Evolutionary conservation across 2,113 vertebrate genomes (phyloP).

Genomic region (Hippocampus comes): DNA sequence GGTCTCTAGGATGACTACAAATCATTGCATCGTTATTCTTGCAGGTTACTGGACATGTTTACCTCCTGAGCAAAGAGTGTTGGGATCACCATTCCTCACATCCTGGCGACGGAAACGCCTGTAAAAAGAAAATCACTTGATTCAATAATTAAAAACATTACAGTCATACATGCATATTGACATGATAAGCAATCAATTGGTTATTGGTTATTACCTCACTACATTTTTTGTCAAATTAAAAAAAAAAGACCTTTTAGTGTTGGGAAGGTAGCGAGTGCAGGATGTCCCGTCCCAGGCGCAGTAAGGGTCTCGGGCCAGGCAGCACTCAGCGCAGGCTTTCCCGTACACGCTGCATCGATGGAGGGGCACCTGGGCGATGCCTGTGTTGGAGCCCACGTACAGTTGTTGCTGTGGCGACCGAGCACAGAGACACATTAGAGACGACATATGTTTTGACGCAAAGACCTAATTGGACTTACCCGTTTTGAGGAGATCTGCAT

Average conservation of each 20-base stretch:
- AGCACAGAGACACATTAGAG: not conserved
- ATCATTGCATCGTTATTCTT: not conserved
- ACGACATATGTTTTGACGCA: not conserved
- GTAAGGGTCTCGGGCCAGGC: constrained; percentile 94
- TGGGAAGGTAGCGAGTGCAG: constrained; percentile 91
- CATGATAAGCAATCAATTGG: not conserved
- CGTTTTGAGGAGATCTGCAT: constrained; percentile 95
- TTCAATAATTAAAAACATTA: not conserved
- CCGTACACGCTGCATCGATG: constrained; percentile 90
- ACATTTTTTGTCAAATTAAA: no score
- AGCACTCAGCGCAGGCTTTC: constrained; percentile 93
- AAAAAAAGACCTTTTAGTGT: constrained; percentile 81
- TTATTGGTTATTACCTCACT: not conserved
- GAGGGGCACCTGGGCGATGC: constrained; percentile 85
- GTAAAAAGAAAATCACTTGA: constrained; percentile 5
- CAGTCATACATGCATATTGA: no score
- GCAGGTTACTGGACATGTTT: constrained; percentile 1
- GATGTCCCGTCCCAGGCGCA: constrained; percentile 92
- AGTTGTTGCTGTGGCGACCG: constrained; percentile 84
- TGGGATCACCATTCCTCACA: constrained; percentile 90
- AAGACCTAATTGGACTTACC: constrained; percentile 66
- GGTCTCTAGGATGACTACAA: not conserved
- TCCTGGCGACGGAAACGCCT: constrained; percentile 94
- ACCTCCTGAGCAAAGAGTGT: constrained; percentile 91
- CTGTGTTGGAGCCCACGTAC: constrained; percentile 80